A percentile compares a stretch with the other conserved stretches of the same genome.
Evolutionary conservation across 2,888 invertebrate species (phyloP).

Genomic region (Allacma fusca): DNA sequence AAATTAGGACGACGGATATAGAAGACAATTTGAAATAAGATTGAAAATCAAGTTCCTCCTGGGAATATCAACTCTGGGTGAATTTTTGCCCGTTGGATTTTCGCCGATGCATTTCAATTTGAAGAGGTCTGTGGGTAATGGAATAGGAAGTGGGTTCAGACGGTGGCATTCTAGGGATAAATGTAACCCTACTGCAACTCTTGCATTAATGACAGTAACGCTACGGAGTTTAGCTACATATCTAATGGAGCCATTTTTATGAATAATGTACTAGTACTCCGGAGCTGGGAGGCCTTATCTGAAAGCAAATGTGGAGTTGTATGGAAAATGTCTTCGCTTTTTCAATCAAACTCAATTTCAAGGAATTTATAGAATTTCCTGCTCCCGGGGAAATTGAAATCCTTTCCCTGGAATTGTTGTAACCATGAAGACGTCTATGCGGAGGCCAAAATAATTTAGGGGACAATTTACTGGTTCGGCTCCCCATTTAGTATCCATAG

Average conservation of each 20-base stretch:
- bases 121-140: neutral
- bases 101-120: neutral
- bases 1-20: neutral
- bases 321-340: neutral
- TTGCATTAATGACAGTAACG: too few species aligned
- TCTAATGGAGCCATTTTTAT: too few species aligned
- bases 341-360: neutral
- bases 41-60: neutral
- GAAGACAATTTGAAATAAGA: neutral
- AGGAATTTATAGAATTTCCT: constrained; percentile 16
- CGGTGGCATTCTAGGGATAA: too few species aligned
- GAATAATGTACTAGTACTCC: too few species aligned
- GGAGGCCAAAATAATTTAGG: too few species aligned
- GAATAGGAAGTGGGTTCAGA: neutral
- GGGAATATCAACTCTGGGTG: neutral
- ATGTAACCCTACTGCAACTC: too few species aligned
- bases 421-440: neutral
- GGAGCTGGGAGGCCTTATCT: too few species aligned
- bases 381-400: neutral
- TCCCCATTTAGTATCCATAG: too few species aligned
- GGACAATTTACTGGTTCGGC: too few species aligned
- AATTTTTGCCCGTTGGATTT: neutral
- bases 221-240: too few species aligned
- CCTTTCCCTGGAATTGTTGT: neutral
- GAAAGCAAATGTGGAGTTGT: too few species aligned